phyloP scores from a whole-genome alignment of 2,113 vertebrate species.

The Myiagra hebetior region DNA sequence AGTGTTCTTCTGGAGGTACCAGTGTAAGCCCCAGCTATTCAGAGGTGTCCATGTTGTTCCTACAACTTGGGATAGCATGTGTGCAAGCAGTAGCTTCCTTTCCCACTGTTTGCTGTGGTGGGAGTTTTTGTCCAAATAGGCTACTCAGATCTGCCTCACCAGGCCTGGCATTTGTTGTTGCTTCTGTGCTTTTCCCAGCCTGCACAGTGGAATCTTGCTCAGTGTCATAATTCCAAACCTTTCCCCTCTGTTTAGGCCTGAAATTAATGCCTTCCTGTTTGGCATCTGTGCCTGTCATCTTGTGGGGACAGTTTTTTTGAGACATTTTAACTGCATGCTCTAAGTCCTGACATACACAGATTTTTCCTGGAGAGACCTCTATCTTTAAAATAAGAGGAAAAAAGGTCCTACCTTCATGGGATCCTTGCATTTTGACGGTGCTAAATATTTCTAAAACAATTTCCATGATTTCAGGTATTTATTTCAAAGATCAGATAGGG shows the following conservation, averaged over 20 bases:
- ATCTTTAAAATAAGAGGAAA: background rate
- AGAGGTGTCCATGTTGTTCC: background rate
- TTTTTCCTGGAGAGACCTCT: background rate
- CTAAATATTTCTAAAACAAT: background rate
- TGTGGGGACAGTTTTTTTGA: background rate
- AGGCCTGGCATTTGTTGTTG: fast-evolving
- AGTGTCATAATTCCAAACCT: background rate
- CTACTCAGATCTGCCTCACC: background rate
- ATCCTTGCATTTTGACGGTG: background rate
- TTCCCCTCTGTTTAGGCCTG: background rate
- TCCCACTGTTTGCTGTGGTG: background rate
- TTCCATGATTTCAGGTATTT: background rate
- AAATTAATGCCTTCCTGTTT: background rate
- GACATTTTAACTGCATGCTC: background rate
- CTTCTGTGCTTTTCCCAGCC: too few species aligned
- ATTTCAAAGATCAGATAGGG: background rate
- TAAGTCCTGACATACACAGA: too few species aligned
- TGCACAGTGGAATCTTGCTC: background rate
- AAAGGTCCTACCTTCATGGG: background rate
- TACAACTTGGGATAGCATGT: too few species aligned
- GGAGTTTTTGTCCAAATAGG: background rate
- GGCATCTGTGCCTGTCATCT: background rate
- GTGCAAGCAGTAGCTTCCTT: background rate
- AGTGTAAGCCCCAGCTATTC: background rate
- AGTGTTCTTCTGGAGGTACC: background rate